Evolutionary conservation across 2,888 invertebrate species (phyloP), one percentile per base, ranked within the genome.

Genomic region (Bombylius major): DNA sequence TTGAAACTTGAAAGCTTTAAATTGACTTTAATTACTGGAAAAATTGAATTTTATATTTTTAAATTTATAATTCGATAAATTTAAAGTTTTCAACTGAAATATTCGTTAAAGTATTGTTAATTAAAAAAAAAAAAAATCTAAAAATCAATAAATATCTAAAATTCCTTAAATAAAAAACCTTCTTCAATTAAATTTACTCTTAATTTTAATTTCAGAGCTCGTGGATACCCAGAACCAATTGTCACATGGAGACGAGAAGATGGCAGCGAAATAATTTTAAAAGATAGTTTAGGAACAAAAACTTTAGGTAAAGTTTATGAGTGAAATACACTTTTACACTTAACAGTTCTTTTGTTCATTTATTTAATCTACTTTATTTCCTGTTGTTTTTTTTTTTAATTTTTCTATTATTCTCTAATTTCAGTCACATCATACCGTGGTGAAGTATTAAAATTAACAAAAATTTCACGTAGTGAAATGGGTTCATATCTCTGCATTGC

Each of bases 401-500:
- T 47, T 14, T 32, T 14, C 11, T 48, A 34, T 14, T 34, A 8
- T 32, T 39, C 23, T 50, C 49, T 47, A 48, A n/a, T 44, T 53
- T 75, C 79, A 87, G 86, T 82, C 57, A 76, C 81, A 56, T 79
- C 82, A 56, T 85, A 79, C 70, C 83, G 86, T 67, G 89, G 89
- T 58, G 88, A 88, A 70, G 80, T 84, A 57, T 76, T 93, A 65
- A 83, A 81, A 60, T 77, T 92, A 61, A 78, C 80, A 63, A 91
- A 89, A 76, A 86, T 92, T 71, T 86, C 88, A 56, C 82, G 92
- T 59, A 85, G 87, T 49, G 91, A 92, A 71, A 92, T 92, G 91
- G 91, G 92, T 14, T 86, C 88, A 60, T 93, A 92, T 75, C 79
- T 91, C 65, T 92, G 92, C 76, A 91, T 92, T 64, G 92, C 92